phyloP scores from a whole-genome alignment of 2,797 vertebrate species.

The Alca torda region DNA sequence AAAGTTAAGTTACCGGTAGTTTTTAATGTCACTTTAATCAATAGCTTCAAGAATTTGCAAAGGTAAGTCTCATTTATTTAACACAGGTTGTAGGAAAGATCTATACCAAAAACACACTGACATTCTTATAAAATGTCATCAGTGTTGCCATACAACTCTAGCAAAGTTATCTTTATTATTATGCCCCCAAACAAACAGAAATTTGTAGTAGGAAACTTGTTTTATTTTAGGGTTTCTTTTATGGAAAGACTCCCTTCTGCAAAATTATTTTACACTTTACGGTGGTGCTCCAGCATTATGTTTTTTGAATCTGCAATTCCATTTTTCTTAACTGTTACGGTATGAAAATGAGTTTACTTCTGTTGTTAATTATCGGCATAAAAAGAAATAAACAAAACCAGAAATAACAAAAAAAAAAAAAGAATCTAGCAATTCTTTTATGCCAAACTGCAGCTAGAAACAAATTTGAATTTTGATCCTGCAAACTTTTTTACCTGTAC shows the following conservation, averaged over 20 bases:
- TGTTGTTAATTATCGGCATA: not conserved
- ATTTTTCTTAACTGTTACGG: not conserved
- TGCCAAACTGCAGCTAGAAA: constrained; percentile 22
- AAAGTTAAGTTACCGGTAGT: not conserved
- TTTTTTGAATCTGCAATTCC: not conserved
- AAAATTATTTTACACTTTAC: not conserved
- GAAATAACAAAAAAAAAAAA: not conserved
- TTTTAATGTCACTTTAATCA: not conserved
- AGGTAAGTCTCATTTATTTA: not conserved
- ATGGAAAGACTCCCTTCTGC: not conserved
- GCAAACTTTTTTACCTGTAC: constrained; percentile 38
- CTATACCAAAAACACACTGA: not conserved
- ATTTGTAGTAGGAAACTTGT: not conserved
- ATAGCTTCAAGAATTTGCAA: not conserved
- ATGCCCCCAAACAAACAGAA: not conserved
- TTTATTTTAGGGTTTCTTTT: not conserved
- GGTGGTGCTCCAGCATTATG: not conserved
- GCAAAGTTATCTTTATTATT: not conserved
- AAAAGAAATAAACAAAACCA: not conserved
- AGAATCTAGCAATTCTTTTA: not conserved
- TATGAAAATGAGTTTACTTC: not conserved
- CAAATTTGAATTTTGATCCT: constrained; percentile 21
- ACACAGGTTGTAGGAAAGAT: not conserved
- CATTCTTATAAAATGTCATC: not conserved
- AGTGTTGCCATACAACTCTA: not conserved